Base-by-base conservation (phyloP, 2,888 invertebrate species). In the Ctena decussata region DNA sequence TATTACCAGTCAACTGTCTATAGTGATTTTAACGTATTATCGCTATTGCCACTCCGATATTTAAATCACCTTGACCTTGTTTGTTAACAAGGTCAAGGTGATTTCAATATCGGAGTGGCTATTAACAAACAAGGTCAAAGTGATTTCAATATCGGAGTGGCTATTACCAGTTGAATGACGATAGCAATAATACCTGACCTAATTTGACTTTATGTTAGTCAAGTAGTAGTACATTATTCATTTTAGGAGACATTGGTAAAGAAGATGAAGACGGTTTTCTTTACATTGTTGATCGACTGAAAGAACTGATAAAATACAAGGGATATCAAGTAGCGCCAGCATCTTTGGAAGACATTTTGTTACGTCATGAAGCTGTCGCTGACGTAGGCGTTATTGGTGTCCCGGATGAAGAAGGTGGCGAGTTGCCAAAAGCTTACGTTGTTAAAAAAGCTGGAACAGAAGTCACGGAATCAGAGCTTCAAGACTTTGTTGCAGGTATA, bases 221-320 rank as follows among this genome's bases (percentile, higher is more conserved):
- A n/a, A n/a, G n/a, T n/a, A 44, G 18, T n/a, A n/a, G n/a, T n/a
- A n/a, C n/a, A n/a, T 53, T 53, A 21, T 80, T 35, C 5, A 18
- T 97, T 89, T 97, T 97, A 41, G 98, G 98, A 97, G 74, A 96
- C 98, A 96, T 98, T 89, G 98, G 97, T 0, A 98, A 97, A 95
- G 98, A 97, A 91, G 98, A 98, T 94, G 95, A 97, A 0, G 97
- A 98, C 24, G 97, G 97, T 0, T 97, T 97, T 87, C 98, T 98
- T 0, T 98, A 98, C 94, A 96, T 98, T 73, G 98, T 98, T 89
- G 98, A 98, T 96, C 96, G 98, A 84, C 96, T 98, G 18, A 98
- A 98, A 95, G 98, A 98, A 94, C 97, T 98, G 39, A 98, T 98
- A 92, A 98, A 98, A 95, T 98, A 98, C 94, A 98, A 98, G 95